phyloP scores from a whole-genome alignment of 2,113 vertebrate species.

The Brienomyrus brachyistius region DNA sequence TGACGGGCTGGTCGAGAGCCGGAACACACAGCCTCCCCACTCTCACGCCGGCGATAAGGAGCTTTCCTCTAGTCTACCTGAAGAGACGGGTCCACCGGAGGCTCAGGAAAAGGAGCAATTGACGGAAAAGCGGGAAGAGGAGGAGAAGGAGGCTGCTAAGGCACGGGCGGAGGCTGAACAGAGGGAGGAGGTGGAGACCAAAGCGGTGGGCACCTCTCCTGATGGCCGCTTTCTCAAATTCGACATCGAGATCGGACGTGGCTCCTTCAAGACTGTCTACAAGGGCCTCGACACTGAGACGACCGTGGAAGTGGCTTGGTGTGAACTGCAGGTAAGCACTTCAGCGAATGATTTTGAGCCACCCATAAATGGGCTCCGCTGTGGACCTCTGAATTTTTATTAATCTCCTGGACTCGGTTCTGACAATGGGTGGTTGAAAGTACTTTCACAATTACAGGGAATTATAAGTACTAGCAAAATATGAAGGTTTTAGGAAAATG shows the following conservation, averaged over 20 bases:
- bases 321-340: constrained; percentile 85
- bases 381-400: neutral
- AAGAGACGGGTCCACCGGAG: constrained; percentile 31
- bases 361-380: neutral
- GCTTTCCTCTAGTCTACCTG: constrained; percentile 26
- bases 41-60: constrained; percentile 30
- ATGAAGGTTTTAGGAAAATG: neutral
- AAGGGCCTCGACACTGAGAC: constrained; percentile 96
- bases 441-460: neutral
- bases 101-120: constrained; percentile 36
- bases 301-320: constrained; percentile 97
- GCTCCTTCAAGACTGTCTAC: constrained; percentile 97
- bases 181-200: constrained; percentile 84
- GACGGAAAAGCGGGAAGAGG: constrained; percentile 45
- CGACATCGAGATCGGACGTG: constrained; percentile 94
- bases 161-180: constrained; percentile 64
- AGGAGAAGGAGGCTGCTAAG: constrained; percentile 50
- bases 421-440: neutral
- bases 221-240: constrained; percentile 96
- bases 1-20: constrained; percentile 27
- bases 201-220: constrained; percentile 89
- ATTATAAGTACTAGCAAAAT: neutral
- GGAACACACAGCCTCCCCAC: constrained; percentile 38
- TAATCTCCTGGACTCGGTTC: neutral
- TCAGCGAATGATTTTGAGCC: neutral